Evolutionary conservation across 2,888 invertebrate species (phyloP).

Genomic region (Euzetes globulus): DNA sequence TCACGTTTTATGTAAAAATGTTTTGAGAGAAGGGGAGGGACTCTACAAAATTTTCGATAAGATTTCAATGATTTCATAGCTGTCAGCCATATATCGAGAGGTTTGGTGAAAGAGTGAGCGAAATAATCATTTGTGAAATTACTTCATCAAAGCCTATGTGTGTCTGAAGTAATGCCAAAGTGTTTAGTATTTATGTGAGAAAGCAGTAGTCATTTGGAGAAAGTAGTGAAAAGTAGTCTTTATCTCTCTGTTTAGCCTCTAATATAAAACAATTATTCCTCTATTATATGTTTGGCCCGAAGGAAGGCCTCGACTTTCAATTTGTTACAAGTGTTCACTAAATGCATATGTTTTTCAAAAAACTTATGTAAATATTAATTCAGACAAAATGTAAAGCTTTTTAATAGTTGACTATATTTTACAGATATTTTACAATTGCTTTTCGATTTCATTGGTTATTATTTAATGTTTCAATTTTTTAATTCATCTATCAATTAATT

Average conservation of each 20-base stretch:
- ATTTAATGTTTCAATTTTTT: background rate
- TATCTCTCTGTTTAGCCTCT: conserved; percentile 12
- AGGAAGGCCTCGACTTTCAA: conserved; percentile 4
- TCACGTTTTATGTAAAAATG: conserved; percentile 25
- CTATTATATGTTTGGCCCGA: conserved; percentile 19
- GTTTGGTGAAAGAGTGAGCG: conserved; percentile 9
- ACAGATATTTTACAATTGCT: background rate
- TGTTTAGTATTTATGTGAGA: conserved; percentile 19
- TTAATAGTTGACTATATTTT: background rate
- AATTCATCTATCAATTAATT: background rate
- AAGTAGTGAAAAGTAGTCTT: background rate
- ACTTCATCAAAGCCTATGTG: background rate
- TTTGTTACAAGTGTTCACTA: background rate
- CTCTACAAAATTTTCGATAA: background rate
- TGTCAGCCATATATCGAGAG: background rate
- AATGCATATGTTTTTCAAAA: background rate
- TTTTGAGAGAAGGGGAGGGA: conserved; percentile 21
- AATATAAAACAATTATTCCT: conserved; percentile 23
- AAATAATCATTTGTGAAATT: background rate
- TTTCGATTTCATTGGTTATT: background rate
- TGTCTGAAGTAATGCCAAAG: background rate
- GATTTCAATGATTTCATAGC: conserved; percentile 10
- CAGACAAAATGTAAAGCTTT: background rate
- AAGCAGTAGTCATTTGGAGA: conserved; percentile 16
- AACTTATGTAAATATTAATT: background rate